phyloP scores from a whole-genome alignment of 2,888 invertebrate genomes.

The Sphaerophoria taeniata region DNA sequence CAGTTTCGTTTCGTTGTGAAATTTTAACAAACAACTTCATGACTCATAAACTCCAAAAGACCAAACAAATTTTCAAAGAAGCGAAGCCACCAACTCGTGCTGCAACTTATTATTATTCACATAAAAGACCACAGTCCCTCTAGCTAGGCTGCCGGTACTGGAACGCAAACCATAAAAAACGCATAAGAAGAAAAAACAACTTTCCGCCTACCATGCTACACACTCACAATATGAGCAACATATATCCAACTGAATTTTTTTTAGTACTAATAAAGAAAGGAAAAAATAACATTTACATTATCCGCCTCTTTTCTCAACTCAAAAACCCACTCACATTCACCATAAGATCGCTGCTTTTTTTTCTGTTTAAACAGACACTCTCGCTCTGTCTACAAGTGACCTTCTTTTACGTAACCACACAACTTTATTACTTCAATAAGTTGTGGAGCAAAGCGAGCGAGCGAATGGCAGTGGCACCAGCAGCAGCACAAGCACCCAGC shows the following conservation, averaged over 20 bases:
- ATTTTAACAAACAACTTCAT: slow-evolving; percentile 26
- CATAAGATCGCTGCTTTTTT: background rate
- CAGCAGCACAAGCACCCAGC: background rate
- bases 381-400: slow-evolving; percentile 42
- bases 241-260: slow-evolving; percentile 25
- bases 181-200: slow-evolving; percentile 26
- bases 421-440: slow-evolving; percentile 12
- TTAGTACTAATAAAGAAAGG: slow-evolving; percentile 17
- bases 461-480: background rate
- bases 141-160: slow-evolving; percentile 49
- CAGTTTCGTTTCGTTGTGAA: no score
- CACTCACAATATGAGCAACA: slow-evolving; percentile 33
- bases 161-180: slow-evolving; percentile 63
- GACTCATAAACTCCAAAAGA: slow-evolving; percentile 55
- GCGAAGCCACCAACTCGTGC: slow-evolving; percentile 20
- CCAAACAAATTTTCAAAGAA: background rate
- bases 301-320: slow-evolving; percentile 55
- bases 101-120: slow-evolving; percentile 28
- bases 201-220: slow-evolving; percentile 64
- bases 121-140: slow-evolving; percentile 24
- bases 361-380: slow-evolving; percentile 12
- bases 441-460: slow-evolving; percentile 18
- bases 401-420: slow-evolving; percentile 72
- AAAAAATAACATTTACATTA: slow-evolving; percentile 9
- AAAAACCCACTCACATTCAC: slow-evolving; percentile 56